Conservation (phyloP, 1,140 invertebrate species). For the Orchesella cincta region DNA sequence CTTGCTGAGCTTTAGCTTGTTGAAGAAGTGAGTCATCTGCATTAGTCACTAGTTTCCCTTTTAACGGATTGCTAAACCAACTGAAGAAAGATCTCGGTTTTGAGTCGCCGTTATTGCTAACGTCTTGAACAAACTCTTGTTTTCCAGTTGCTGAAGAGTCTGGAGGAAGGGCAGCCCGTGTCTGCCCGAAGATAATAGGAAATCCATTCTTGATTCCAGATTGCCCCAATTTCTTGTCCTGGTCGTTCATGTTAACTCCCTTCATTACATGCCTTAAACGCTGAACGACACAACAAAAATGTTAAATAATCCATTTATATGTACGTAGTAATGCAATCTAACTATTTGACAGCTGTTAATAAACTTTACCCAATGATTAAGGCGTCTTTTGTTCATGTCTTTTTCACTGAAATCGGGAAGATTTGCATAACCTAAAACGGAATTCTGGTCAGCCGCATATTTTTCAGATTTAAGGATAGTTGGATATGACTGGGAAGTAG, state of each 20-base stretch:
- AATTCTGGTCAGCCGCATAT: background rate
- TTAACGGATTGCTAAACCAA: constrained; percentile 1
- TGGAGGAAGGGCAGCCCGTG: background rate
- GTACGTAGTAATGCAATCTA: background rate
- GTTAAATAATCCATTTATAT: too few species aligned
- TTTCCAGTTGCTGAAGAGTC: background rate
- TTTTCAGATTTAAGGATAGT: background rate
- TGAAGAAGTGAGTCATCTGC: background rate
- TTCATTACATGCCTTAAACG: background rate
- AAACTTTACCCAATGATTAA: constrained; percentile 15
- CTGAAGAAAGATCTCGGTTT: constrained; percentile 5
- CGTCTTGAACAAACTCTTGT: background rate
- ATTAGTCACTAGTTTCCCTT: background rate
- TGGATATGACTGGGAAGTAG: background rate
- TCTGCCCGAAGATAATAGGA: background rate
- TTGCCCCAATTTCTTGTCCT: background rate
- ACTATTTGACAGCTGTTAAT: background rate
- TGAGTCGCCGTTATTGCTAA: too few species aligned
- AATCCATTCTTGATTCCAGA: background rate
- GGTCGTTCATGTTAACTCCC: background rate
- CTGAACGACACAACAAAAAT: too few species aligned
- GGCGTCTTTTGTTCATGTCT: background rate
- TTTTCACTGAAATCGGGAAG: background rate
- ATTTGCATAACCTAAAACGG: background rate
- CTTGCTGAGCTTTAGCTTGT: constrained; percentile 13